A percentile compares a stretch with the other conserved stretches of the same genome.
Evolutionary conservation across 2,888 invertebrate genomes (phyloP).

Genomic region (Phaedon cochleariae): DNA sequence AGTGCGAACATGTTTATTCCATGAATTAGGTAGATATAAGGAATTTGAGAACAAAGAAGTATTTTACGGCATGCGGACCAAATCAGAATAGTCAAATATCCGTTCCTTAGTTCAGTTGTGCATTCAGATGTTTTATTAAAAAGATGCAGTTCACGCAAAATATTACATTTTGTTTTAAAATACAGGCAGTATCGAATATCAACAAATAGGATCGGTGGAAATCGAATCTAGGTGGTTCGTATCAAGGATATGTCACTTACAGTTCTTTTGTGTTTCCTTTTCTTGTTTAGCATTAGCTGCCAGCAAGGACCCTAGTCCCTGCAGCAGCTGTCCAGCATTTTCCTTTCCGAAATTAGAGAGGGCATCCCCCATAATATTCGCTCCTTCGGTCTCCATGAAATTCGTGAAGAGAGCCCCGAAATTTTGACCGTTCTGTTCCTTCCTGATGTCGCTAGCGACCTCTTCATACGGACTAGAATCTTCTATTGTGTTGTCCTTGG

Average conservation of each 20-base stretch:
- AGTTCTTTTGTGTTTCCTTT: slow-evolving; percentile 12
- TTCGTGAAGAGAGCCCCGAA: slow-evolving; percentile 74
- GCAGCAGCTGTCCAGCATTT: slow-evolving; percentile 42
- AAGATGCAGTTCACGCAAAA: too few relatives aligned
- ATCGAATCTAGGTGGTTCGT: too few relatives aligned
- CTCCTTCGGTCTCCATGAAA: slow-evolving; percentile 74
- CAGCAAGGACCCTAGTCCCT: slow-evolving; percentile 43
- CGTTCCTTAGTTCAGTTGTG: too few relatives aligned
- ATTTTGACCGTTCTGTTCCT: slow-evolving; percentile 58
- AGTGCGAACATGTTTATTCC: too few relatives aligned
- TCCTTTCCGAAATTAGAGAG: slow-evolving; percentile 42
- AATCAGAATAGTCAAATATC: too few relatives aligned
- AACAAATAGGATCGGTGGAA: too few relatives aligned
- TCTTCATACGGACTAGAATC: slow-evolving; percentile 61
- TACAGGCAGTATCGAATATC: too few relatives aligned
- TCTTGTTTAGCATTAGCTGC: slow-evolving; percentile 14
- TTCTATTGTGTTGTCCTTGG: slow-evolving; percentile 58
- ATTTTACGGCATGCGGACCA: too few relatives aligned
- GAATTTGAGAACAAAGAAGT: too few relatives aligned
- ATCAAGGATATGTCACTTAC: slow-evolving; percentile 1
- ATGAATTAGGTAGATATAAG: too few relatives aligned
- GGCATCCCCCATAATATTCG: slow-evolving; percentile 58
- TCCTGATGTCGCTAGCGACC: slow-evolving; percentile 71
- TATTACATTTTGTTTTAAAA: too few relatives aligned
- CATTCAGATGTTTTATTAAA: too few relatives aligned